Conservation (phyloP, 1,140 invertebrate genomes). For the Ladona fulva region DNA sequence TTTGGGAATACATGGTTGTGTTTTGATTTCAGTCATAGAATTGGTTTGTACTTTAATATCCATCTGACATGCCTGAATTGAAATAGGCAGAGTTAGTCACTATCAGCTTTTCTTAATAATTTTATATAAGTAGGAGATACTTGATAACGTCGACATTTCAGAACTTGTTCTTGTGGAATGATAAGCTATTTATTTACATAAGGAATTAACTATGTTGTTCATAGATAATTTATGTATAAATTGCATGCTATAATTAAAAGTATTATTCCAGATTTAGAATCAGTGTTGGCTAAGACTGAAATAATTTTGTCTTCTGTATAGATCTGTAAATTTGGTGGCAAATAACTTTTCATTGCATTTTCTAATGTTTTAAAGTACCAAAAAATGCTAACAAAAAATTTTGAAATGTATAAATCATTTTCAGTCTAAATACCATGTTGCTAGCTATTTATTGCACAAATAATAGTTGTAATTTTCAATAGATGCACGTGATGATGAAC, state of each 20-base stretch:
- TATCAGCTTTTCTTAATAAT: neutral
- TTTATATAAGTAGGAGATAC: neutral
- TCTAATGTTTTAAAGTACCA: neutral
- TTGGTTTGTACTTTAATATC: too few species aligned
- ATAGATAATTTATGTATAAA: constrained; percentile 9
- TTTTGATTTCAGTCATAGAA: too few species aligned
- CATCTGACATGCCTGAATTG: too few species aligned
- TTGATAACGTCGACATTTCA: neutral
- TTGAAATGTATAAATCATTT: neutral
- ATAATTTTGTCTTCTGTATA: constrained; percentile 7
- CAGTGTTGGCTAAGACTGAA: constrained; percentile 8
- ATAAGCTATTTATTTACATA: constrained; percentile 1
- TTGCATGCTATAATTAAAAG: constrained; percentile 7
- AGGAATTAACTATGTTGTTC: neutral
- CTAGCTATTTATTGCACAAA: constrained; percentile 10
- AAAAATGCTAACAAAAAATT: constrained; percentile 3
- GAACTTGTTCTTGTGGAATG: neutral
- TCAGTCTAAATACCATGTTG: neutral
- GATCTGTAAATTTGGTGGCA: constrained; percentile 8
- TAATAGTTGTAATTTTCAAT: neutral
- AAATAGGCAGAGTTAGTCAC: too few species aligned
- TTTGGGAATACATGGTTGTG: too few species aligned
- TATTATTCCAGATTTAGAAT: constrained; percentile 1
- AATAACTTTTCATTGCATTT: constrained; percentile 10
- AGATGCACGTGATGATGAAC: constrained; percentile 8